These are phyloP conservation scores for Mamestra brassicae DNA, from an alignment of 2,888 invertebrate species.

Conservation along the genomic window DNA sequence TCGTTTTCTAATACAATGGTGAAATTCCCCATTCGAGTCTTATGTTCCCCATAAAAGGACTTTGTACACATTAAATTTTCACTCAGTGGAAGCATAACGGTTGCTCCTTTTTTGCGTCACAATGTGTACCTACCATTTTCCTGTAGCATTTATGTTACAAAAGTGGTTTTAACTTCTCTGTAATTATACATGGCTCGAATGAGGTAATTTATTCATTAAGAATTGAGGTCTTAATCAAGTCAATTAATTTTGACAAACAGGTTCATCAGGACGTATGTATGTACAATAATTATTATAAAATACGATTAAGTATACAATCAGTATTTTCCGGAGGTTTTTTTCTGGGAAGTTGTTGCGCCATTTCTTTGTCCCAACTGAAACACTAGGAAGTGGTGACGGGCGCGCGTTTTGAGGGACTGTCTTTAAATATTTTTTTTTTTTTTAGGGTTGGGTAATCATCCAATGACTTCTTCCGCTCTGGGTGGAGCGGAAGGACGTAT, in stretches of 20 bases:
- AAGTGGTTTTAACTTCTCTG: constrained; percentile 2
- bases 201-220: constrained; percentile 17
- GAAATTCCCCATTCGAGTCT: background rate
- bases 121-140: constrained; percentile 6
- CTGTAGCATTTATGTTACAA: constrained; percentile 2
- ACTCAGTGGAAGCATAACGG: constrained; percentile 7
- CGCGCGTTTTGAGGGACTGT: no score
- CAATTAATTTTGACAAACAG: background rate
- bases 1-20: constrained; percentile 33
- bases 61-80: constrained; percentile 27
- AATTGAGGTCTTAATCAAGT: constrained; percentile 5
- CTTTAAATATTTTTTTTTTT: no score
- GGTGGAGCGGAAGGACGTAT: no score
- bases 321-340: no score
- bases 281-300: no score
- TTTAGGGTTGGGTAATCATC: no score
- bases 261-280: no score
- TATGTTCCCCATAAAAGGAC: constrained; percentile 17
- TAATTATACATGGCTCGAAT: constrained; percentile 13
- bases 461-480: no score
- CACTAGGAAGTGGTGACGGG: no score
- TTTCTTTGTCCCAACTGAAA: no score
- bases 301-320: no score
- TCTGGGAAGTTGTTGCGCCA: no score
- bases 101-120: constrained; percentile 9